Base-by-base conservation (phyloP, 92 coral and sea anemone species). In the Epizoanthus ramosus region DNA sequence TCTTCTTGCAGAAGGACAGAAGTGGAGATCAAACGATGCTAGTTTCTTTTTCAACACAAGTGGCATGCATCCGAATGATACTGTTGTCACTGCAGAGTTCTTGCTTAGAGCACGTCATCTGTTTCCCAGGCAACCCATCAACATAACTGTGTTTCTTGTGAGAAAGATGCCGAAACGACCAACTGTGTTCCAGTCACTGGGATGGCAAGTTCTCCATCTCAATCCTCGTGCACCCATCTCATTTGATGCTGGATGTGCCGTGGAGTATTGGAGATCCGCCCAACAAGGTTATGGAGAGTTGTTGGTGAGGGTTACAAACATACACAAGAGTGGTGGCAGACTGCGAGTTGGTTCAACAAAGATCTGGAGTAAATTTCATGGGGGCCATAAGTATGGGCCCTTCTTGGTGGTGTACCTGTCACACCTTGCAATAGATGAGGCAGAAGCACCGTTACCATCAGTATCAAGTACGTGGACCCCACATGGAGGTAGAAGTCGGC, bases 1-100 rank as follows among this genome's bases (percentile, higher is more conserved):
- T 18, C 2, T 76, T 76, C 14, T 76, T 76, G 19, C 70, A 76
- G 81, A 57, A 19, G 69, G 63, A 8, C 69, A 59, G 39, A 76
- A 60, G 43, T 76, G 81, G 81, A 33, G n/a, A n/a, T 17, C 2
- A 6, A 76, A 76, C 10, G 53, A 59, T 35, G 70, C 37, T 37
- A 35, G n/a, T 39, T 76, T 76, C 23, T 31, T 24, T 4, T 76
- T 76, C 22, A 76, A 76, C 19, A 76, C 64, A 24, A 59, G 54
- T 37, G 68, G 59, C 37, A 12, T 76, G n/a, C 6, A 19, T 19
- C 35, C 19, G 57, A 76, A 33, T 31, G 70, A 54, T n/a, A 33
- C 4, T 16, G 56, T 76, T 22, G 15, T 76, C 3, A 57, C 81
- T 9, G 81, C 81, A n/a, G 81, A 76, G 57, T 60, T 76, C 5